Percentiles rank a stretch among this genome's conserved stretches.
Evolutionary conservation across 2,797 vertebrate species (phyloP).

Genomic region (Danio kyathit): DNA sequence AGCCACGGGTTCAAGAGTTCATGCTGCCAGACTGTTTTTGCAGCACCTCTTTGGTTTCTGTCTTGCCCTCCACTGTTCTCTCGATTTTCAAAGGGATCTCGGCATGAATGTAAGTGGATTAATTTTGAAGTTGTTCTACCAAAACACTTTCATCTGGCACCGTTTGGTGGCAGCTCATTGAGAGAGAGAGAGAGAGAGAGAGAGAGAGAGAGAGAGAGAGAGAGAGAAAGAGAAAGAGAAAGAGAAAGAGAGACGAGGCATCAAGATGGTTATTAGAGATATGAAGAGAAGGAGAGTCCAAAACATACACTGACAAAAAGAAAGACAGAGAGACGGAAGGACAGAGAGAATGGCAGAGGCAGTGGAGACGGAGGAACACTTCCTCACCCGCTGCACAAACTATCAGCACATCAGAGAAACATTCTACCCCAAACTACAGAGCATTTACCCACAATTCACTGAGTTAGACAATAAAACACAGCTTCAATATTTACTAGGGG

Average conservation of each 20-base stretch:
- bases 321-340: too few species aligned
- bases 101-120: conserved; percentile 54
- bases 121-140: conserved; percentile 45
- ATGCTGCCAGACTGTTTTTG: conserved; percentile 37
- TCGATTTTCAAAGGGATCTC: conserved; percentile 47
- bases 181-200: background rate
- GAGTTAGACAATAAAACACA: too few species aligned
- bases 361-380: too few species aligned
- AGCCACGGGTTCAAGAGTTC: conserved; percentile 46
- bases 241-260: background rate
- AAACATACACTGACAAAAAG: too few species aligned
- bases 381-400: too few species aligned
- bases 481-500: too few species aligned
- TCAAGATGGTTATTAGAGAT: background rate
- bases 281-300: too few species aligned
- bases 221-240: background rate
- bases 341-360: too few species aligned
- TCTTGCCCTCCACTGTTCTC: conserved; percentile 27
- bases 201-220: too few species aligned
- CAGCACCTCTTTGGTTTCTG: conserved; percentile 16
- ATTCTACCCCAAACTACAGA: too few species aligned
- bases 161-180: background rate
- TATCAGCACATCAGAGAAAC: too few species aligned
- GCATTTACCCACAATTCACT: too few species aligned
- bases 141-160: conserved; percentile 49